phyloP scores from a whole-genome alignment of 2,113 vertebrate genomes.

The Plecotus auritus region DNA sequence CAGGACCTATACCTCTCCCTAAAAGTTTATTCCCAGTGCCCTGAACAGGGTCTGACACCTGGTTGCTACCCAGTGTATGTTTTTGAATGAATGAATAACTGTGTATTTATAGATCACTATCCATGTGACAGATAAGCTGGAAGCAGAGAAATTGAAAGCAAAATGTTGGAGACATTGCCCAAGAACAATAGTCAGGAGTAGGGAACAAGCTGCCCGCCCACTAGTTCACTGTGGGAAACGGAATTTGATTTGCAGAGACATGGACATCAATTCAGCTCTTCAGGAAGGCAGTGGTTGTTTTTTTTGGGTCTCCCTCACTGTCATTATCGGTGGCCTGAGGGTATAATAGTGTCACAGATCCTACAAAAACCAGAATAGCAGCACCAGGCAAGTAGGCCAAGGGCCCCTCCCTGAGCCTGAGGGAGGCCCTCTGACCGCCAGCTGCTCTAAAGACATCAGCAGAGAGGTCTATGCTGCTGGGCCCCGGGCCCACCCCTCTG shows the following conservation, averaged over 20 bases:
- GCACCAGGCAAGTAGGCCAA: background rate
- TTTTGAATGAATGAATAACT: background rate
- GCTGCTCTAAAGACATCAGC: background rate
- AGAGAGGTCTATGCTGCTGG: background rate
- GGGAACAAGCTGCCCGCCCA: background rate
- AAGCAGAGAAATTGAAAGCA: slow-evolving; percentile 13
- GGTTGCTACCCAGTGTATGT: background rate
- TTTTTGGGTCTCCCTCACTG: background rate
- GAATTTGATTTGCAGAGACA: background rate
- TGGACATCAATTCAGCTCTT: background rate
- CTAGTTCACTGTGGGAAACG: background rate
- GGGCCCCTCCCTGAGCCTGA: background rate
- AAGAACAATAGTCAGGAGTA: background rate
- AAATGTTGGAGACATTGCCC: background rate
- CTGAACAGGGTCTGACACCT: background rate
- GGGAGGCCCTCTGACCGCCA: background rate
- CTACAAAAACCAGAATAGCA: background rate
- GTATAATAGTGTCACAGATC: background rate
- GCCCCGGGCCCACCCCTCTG: too few relatives aligned
- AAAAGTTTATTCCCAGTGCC: background rate
- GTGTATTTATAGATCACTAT: background rate
- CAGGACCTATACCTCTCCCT: background rate
- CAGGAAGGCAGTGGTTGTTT: background rate
- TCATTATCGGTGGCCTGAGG: too few relatives aligned
- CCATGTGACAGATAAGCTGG: background rate